A percentile compares a stretch with the other conserved stretches of the same genome.
Conservation (phyloP, 1,140 invertebrate species). For the Aphidius gifuensis region DNA sequence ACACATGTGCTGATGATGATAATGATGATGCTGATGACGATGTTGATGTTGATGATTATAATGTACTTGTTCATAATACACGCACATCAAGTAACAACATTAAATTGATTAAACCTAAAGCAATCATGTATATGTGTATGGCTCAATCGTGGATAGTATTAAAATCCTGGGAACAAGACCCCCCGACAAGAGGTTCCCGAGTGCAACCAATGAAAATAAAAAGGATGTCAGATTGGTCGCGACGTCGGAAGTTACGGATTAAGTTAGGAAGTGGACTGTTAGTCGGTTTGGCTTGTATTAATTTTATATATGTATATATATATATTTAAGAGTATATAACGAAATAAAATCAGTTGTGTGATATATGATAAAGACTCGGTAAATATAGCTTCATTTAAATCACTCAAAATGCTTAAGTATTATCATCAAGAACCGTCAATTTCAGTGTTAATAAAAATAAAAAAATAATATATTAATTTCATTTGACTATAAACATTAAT, state of each 20-base stretch:
- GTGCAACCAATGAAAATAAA: slow-evolving; percentile 55
- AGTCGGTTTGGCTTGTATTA: slow-evolving; percentile 36
- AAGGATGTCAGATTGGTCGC: slow-evolving; percentile 57
- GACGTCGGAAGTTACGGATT: slow-evolving; percentile 57
- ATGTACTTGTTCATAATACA: too few relatives aligned
- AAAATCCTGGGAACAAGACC: slow-evolving; percentile 55
- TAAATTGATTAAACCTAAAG: too few relatives aligned
- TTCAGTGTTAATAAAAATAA: background rate
- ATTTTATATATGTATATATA: background rate
- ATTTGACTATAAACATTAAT: too few relatives aligned
- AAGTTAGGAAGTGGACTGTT: slow-evolving; percentile 58
- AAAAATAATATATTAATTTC: slow-evolving; percentile 8
- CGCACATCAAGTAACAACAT: too few relatives aligned
- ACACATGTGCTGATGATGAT: slow-evolving; percentile 18
- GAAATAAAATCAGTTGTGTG: too few relatives aligned
- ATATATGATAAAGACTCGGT: too few relatives aligned
- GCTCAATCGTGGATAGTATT: slow-evolving; percentile 33
- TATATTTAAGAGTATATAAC: background rate
- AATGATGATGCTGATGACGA: slow-evolving; percentile 28
- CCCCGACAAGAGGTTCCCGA: slow-evolving; percentile 40
- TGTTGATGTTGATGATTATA: too few relatives aligned
- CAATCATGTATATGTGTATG: too few relatives aligned
- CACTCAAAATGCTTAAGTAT: too few relatives aligned
- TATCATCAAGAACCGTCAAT: too few relatives aligned
- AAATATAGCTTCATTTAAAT: too few relatives aligned